Evolutionary conservation across 2,888 invertebrate species (phyloP), one percentile per base, ranked within the genome.

Genomic region (Andrena bicolor): DNA sequence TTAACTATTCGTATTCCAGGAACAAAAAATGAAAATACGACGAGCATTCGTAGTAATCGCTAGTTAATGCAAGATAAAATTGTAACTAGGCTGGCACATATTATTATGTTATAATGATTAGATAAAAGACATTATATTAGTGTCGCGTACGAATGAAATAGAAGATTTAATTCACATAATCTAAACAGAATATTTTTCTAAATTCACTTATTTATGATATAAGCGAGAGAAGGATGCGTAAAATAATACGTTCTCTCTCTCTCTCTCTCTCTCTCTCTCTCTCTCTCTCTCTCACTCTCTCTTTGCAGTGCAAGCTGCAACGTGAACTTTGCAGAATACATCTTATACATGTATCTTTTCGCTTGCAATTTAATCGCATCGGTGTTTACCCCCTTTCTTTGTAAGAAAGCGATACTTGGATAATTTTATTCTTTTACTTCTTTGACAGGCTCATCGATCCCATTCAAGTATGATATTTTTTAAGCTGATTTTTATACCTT

Each of bases 121-220:
- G 82, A 64, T 60, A 80, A 80, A 82, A 76, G 80, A 82, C 82
- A 80, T 75, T 77, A 79, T 66, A 80, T 77, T 82, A 80, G 80
- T 80, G 71, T 80, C 80, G 71, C n/a, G 28, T 80, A 80, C 26
- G 49, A 53, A 80, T 61, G 56, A 68, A 66, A 30, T 75, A 80
- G 63, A 66, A 56, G 35, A 66, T 71, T 80, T 74, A 49, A 75
- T 71, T 80, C 35, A 68, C 26, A 65, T 76, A 51, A 64, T 28
- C 30, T 64, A 68, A 78, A 65, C 49, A 49, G 69, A 68, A 69
- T 80, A 82, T 76, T 82, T 82, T 80, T 82, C 76, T 80, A 82
- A 80, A 75, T 79, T 76, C 28, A 75, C 66, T 82, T 63, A 28
- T 79, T 73, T 72, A 53, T 58, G 56, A 65, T 68, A 7, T 65